Evolutionary conservation across 2,113 vertebrate species (phyloP).

Genomic region (pig (Sus scrofa)): T2T-Sscrofa CM000817.6:144793501-144794000

Average conservation of each 20-base stretch:
- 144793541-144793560: not conserved
- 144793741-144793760: not conserved
- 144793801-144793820: not conserved
- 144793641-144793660: not conserved
- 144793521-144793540: not conserved
- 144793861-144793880: not conserved
- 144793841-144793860: not conserved
- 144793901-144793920: not conserved
- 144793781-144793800: not conserved
- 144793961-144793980: not conserved
- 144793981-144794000: not conserved
- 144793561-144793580: not conserved
- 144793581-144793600: not conserved
- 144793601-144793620: not conserved
- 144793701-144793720: not conserved
- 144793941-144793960: not conserved
- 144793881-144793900: not conserved
- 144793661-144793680: not conserved
- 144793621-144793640: not conserved
- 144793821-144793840: not conserved
- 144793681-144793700: conserved; percentile 20
- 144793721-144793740: not conserved
- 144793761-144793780: not conserved
- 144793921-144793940: not conserved
- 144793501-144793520: not conserved